Conservation (phyloP, 2,888 invertebrate species). For the Scrobipalpa costella region DNA sequence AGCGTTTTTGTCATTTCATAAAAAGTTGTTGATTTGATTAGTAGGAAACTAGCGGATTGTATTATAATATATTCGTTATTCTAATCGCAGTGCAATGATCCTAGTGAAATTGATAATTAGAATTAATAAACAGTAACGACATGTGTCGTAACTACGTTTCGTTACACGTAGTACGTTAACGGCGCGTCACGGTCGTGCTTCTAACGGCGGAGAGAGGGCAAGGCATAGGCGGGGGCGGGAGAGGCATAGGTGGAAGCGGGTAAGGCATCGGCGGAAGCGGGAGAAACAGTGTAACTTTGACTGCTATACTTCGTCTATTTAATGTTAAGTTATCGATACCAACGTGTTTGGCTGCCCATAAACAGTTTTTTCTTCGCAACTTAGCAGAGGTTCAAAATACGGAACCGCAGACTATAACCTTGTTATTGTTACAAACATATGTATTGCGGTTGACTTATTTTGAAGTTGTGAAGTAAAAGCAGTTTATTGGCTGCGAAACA, state of each 20-base stretch:
- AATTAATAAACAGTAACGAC: conserved; percentile 22
- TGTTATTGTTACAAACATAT: too few species aligned
- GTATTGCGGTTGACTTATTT: too few species aligned
- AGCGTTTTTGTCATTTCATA: neutral
- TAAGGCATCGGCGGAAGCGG: neutral
- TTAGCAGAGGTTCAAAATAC: too few species aligned
- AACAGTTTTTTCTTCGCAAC: too few species aligned
- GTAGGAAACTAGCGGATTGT: neutral
- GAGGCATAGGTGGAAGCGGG: conserved; percentile 3
- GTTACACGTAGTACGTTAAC: conserved; percentile 40
- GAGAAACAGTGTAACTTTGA: too few species aligned
- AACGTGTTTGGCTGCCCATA: too few species aligned
- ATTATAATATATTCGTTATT: conserved; percentile 4
- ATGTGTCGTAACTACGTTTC: conserved; percentile 34
- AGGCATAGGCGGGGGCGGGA: conserved; percentile 30
- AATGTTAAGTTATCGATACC: too few species aligned
- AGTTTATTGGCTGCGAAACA: too few species aligned
- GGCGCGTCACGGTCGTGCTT: conserved; percentile 41
- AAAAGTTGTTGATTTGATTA: neutral
- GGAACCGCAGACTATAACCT: too few species aligned
- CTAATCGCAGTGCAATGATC: conserved; percentile 7
- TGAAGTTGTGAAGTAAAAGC: too few species aligned
- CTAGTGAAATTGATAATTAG: conserved; percentile 7
- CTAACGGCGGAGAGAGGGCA: conserved; percentile 27
- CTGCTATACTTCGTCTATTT: too few species aligned